Percentiles rank a stretch among this genome's conserved stretches.
These are phyloP conservation scores for Bombyx mandarina DNA, from an alignment of 1,140 invertebrate species.

Conservation along the genomic window DNA sequence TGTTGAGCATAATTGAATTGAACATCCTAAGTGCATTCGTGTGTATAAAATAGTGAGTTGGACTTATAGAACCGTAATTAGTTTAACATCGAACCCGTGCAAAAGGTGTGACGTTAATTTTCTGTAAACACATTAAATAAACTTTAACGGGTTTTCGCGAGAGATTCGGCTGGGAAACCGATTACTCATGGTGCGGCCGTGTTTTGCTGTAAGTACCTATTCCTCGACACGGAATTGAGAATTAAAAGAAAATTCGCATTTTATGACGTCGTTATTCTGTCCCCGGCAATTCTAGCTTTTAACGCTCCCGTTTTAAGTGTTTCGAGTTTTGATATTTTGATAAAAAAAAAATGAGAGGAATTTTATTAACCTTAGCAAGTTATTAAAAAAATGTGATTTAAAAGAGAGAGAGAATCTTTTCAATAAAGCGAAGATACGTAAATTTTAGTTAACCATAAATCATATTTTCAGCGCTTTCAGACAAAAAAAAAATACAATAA, in stretches of 20 bases:
- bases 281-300: constrained; percentile 23
- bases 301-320: constrained; percentile 20
- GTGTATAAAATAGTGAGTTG: constrained; percentile 17
- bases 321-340: constrained; percentile 19
- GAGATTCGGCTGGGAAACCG: constrained; percentile 19
- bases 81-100: constrained; percentile 28
- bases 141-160: constrained; percentile 21
- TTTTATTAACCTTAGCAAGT: not conserved
- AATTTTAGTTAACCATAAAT: no score
- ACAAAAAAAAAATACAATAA: no score
- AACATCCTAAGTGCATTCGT: constrained; percentile 24
- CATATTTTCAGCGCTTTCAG: no score
- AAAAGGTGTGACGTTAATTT: constrained; percentile 35
- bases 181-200: constrained; percentile 10
- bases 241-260: constrained; percentile 32
- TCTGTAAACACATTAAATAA: constrained; percentile 34
- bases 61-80: constrained; percentile 34
- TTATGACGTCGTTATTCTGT: constrained; percentile 31
- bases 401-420: no score
- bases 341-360: not conserved
- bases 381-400: not conserved
- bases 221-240: constrained; percentile 25
- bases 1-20: no score
- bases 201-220: constrained; percentile 28
- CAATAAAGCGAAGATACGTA: no score